A percentile compares a stretch with the other conserved stretches of the same genome.
phyloP scores from a whole-genome alignment of 2,797 vertebrate genomes.

The Cetoscarus ocellatus region DNA sequence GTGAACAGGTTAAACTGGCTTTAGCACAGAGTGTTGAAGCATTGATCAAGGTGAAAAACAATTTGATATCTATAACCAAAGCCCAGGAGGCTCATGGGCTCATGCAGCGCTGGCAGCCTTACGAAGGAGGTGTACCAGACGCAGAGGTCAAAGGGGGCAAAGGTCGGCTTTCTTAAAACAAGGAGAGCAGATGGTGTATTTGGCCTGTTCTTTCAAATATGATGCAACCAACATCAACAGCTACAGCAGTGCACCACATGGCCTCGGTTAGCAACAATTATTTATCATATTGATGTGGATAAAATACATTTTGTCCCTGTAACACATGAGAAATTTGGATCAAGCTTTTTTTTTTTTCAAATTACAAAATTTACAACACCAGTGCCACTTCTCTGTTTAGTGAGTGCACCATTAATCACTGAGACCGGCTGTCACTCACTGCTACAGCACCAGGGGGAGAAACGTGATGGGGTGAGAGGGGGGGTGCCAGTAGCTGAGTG shows the following conservation, averaged over 20 bases:
- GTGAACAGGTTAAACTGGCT: slow-evolving; percentile 24
- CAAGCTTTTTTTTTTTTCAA: no score
- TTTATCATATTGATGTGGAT: no score
- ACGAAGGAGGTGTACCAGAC: slow-evolving; percentile 9
- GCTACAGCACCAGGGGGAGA: no score
- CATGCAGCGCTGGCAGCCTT: slow-evolving; percentile 15
- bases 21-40: neutral
- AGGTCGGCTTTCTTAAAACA: slow-evolving; percentile 7
- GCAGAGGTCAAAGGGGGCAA: neutral
- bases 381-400: no score
- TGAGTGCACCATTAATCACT: no score
- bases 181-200: slow-evolving; percentile 1
- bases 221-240: neutral
- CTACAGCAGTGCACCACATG: neutral
- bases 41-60: slow-evolving; percentile 24
- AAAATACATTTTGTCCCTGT: neutral
- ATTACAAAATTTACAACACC: no score
- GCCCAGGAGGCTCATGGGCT: slow-evolving; percentile 7
- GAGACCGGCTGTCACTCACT: no score
- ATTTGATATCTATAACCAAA: slow-evolving; percentile 21
- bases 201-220: neutral
- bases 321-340: no score
- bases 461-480: no score
- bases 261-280: neutral
- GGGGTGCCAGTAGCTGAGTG: no score